phyloP scores from a whole-genome alignment of 2,888 invertebrate genomes.

The Eupelmus urozonus region DNA sequence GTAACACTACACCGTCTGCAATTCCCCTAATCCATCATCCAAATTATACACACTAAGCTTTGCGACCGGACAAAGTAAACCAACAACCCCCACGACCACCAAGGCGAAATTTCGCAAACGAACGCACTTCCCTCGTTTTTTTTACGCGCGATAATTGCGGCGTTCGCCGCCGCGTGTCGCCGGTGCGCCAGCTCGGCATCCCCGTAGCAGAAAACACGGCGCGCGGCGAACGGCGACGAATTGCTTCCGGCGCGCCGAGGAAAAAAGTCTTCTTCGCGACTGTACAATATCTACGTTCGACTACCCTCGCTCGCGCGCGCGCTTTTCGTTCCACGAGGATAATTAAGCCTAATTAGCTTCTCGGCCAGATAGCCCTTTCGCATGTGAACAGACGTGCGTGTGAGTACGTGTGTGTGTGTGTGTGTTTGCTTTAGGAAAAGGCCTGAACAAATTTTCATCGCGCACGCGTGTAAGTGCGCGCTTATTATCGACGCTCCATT shows the following conservation, averaged over 20 bases:
- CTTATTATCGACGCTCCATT: conserved; percentile 26
- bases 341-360: conserved; percentile 45
- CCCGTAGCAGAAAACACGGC: neutral
- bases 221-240: conserved; percentile 50
- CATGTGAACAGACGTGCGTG: neutral
- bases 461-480: neutral
- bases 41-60: too few species aligned
- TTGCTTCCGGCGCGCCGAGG: conserved; percentile 38
- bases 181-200: neutral
- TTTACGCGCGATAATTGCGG: conserved; percentile 36
- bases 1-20: too few species aligned
- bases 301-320: neutral
- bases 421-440: conserved; percentile 15
- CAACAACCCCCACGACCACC: neutral
- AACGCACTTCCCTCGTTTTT: neutral
- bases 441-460: conserved; percentile 13
- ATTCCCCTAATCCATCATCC: too few species aligned
- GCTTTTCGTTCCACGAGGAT: conserved; percentile 27
- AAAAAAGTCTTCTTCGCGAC: conserved; percentile 19
- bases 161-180: conserved; percentile 31
- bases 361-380: conserved; percentile 13
- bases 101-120: neutral
- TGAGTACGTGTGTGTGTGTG: too few species aligned
- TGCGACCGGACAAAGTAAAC: too few species aligned
- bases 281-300: too few species aligned